These are phyloP conservation scores for Bujurquina vittata DNA, from an alignment of 2,113 vertebrate species.

Conservation along the genomic window DNA sequence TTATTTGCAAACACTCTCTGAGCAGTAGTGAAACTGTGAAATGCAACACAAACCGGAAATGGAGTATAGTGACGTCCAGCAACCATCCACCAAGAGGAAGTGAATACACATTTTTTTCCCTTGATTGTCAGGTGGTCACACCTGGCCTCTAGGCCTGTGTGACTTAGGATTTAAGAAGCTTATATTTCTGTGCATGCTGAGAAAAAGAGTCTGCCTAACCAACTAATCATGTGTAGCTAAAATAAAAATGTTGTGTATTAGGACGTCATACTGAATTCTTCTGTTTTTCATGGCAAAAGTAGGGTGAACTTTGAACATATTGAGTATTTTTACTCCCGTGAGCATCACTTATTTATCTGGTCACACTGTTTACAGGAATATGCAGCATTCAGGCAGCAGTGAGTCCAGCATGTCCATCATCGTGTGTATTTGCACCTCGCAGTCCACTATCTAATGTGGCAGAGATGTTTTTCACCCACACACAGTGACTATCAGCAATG, in stretches of 20 bases:
- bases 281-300: background rate
- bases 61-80: too few relatives aligned
- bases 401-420: background rate
- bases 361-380: background rate
- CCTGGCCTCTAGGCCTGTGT: background rate
- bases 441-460: background rate
- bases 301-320: background rate
- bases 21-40: too few relatives aligned
- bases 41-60: too few relatives aligned
- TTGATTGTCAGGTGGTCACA: background rate
- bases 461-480: slow-evolving; percentile 22
- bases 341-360: background rate
- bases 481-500: slow-evolving; percentile 2
- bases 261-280: background rate
- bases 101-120: background rate
- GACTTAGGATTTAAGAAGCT: background rate
- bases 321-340: background rate
- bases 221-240: background rate
- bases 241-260: background rate
- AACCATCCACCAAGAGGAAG: background rate
- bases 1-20: too few relatives aligned
- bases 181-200: background rate
- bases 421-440: background rate
- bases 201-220: background rate
- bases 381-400: background rate